Conservation (phyloP, 2,797 vertebrate species). For the Malacoraja senta region DNA sequence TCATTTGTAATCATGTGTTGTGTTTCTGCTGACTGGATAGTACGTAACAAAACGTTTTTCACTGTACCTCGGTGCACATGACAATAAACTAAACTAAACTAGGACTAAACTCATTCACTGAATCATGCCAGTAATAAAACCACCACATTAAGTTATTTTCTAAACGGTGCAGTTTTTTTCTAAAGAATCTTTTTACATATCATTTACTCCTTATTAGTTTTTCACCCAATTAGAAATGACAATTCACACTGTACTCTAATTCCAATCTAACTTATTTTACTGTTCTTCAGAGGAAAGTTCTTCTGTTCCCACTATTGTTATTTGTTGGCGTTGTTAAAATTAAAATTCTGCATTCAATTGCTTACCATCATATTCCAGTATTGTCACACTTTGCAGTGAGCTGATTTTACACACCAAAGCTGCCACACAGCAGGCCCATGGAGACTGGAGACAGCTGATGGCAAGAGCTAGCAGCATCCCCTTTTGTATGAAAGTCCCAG, state of each 20-base stretch:
- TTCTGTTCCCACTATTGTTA: not conserved
- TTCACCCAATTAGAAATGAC: not conserved
- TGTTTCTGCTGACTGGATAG: too few species aligned
- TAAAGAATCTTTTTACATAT: not conserved
- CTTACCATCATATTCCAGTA: constrained; percentile 15
- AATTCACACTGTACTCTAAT: not conserved
- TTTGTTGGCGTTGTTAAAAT: not conserved
- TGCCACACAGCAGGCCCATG: constrained; percentile 80
- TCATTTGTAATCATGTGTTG: too few species aligned
- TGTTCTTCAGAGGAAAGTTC: not conserved
- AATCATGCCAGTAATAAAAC: not conserved
- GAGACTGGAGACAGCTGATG: constrained; percentile 66
- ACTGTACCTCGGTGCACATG: too few species aligned
- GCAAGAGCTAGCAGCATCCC: constrained; percentile 67
- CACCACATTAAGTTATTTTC: not conserved
- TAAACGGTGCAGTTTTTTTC: not conserved
- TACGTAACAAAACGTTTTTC: too few species aligned
- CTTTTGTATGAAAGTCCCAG: constrained; percentile 62
- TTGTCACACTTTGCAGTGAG: constrained; percentile 67
- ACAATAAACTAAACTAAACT: too few species aligned
- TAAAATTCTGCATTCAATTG: not conserved
- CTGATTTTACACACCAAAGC: constrained; percentile 86
- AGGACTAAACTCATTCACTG: not conserved
- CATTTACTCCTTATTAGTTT: not conserved
- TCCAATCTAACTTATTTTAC: not conserved